phyloP scores from a whole-genome alignment of 2,113 vertebrate species.

The Nansenia antarctica region DNA sequence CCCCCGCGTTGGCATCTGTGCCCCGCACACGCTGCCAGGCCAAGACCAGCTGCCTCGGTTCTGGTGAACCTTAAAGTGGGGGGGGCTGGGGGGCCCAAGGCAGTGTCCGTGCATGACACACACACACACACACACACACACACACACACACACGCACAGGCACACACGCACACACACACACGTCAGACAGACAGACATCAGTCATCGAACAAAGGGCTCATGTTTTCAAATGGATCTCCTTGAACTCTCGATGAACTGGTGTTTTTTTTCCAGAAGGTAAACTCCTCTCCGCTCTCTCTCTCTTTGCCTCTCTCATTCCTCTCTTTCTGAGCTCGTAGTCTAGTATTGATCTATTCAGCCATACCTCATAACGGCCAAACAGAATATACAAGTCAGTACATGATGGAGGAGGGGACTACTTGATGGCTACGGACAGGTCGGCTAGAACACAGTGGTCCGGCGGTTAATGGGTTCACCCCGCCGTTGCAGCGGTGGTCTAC shows the following conservation, averaged over 20 bases:
- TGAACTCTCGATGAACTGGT: conserved; percentile 47
- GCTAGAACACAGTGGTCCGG: too few species aligned
- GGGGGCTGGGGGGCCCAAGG: too few species aligned
- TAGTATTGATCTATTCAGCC: too few species aligned
- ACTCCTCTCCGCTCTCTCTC: conserved; percentile 1
- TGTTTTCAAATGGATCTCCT: too few species aligned
- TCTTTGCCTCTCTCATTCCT: not conserved
- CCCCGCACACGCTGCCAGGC: conserved; percentile 57
- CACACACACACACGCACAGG: conserved; percentile 16
- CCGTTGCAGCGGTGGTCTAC: too few species aligned
- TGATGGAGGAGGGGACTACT: too few species aligned
- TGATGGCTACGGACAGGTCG: too few species aligned
- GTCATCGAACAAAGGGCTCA: conserved; percentile 8
- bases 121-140: not conserved
- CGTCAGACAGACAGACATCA: conserved; percentile 17
- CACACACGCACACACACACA: conserved; percentile 16
- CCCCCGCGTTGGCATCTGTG: conserved; percentile 62
- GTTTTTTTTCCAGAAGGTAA: not conserved
- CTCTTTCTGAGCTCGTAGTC: too few species aligned
- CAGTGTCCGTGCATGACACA: too few species aligned
- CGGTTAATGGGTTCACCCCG: too few species aligned
- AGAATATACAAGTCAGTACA: too few species aligned
- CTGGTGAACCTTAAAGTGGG: conserved; percentile 28
- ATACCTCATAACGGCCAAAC: too few species aligned
- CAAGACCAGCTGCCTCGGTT: conserved; percentile 60